Percentiles rank a stretch among this genome's conserved stretches.
phyloP scores from a whole-genome alignment of 2,113 vertebrate genomes.

The Empidonax traillii region DNA sequence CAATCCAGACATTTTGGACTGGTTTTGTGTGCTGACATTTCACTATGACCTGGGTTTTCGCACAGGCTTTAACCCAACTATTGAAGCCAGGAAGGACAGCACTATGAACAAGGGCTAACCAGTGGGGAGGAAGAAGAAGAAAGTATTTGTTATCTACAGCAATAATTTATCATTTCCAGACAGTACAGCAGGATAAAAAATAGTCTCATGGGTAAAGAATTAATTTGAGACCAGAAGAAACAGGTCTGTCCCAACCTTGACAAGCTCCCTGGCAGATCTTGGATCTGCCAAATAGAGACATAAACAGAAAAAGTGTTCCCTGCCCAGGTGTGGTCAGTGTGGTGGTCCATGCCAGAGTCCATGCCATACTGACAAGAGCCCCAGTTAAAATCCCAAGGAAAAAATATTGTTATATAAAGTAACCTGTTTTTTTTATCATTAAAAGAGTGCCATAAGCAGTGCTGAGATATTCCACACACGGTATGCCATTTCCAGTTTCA shows the following conservation, averaged over 20 bases:
- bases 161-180: constrained; percentile 38
- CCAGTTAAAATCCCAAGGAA: neutral
- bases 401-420: neutral
- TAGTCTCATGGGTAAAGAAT: neutral
- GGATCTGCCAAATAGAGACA: neutral
- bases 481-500: constrained; percentile 13
- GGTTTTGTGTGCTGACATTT: neutral
- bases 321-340: neutral
- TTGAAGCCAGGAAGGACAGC: neutral
- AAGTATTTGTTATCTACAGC: neutral
- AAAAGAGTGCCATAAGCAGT: neutral
- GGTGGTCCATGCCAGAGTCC: neutral
- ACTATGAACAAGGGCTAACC: neutral
- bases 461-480: neutral
- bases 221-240: neutral
- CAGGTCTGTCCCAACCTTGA: neutral
- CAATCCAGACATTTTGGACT: neutral
- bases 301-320: neutral
- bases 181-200: constrained; percentile 14
- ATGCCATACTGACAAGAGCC: neutral
- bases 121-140: neutral
- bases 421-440: neutral
- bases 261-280: neutral
- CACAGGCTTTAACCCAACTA: neutral
- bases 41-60: neutral